Conservation (phyloP, 2,888 invertebrate species). For the Deilephila elpenor region DNA sequence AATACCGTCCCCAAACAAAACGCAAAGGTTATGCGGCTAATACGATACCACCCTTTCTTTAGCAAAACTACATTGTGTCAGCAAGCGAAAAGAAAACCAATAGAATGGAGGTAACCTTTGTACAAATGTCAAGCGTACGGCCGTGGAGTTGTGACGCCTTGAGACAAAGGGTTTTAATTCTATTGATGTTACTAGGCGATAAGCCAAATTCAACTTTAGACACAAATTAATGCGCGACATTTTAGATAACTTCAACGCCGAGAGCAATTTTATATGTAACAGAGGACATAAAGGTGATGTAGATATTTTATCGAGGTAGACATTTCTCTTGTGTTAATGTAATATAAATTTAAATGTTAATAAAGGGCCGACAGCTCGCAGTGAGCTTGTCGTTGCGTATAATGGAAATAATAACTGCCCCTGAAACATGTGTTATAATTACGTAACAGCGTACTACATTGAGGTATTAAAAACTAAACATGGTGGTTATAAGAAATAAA, state of each 20-base stretch:
- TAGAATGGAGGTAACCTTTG: constrained; percentile 79
- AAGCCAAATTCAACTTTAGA: constrained; percentile 64
- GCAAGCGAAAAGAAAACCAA: constrained; percentile 76
- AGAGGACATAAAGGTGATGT: constrained; percentile 64
- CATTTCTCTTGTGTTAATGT: constrained; percentile 68
- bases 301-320: constrained; percentile 65
- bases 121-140: constrained; percentile 79
- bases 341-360: constrained; percentile 76
- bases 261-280: constrained; percentile 61
- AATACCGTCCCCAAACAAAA: constrained; percentile 38
- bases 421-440: constrained; percentile 66
- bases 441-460: constrained; percentile 52
- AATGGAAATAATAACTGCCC: constrained; percentile 68
- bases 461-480: constrained; percentile 41
- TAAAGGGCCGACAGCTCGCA: constrained; percentile 70
- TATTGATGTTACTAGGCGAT: constrained; percentile 55
- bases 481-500: constrained; percentile 33
- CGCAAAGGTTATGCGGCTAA: constrained; percentile 71
- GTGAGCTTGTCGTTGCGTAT: constrained; percentile 58
- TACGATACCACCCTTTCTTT: constrained; percentile 77
- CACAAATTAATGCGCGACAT: constrained; percentile 54
- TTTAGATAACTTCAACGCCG: constrained; percentile 46
- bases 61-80: constrained; percentile 71
- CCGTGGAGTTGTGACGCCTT: constrained; percentile 73
- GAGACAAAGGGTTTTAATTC: constrained; percentile 81